Conservation (phyloP, 1,140 invertebrate genomes). For the Anastatus disparis region DNA sequence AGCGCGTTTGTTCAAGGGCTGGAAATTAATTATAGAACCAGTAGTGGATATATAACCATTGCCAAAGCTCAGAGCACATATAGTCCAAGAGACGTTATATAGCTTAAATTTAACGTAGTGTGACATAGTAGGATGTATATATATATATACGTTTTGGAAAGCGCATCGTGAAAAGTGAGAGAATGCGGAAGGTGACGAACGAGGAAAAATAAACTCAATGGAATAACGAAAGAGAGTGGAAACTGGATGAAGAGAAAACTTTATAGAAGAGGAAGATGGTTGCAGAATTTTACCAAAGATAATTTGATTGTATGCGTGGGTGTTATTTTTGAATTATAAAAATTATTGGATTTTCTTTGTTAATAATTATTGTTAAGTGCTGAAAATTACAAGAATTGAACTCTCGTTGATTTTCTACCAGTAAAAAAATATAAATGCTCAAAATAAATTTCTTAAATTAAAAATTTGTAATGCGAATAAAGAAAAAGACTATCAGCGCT, state of each 20-base stretch:
- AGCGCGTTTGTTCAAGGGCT: constrained; percentile 47
- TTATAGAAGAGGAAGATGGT: neutral
- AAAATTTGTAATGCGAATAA: no score
- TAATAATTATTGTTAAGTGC: no score
- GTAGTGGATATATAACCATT: constrained; percentile 48
- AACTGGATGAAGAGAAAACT: neutral
- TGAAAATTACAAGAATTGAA: no score
- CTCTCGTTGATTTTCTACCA: no score
- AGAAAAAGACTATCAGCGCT: no score
- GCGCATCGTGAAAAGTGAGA: neutral
- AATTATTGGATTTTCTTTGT: no score
- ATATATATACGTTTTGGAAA: no score
- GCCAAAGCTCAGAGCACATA: constrained; percentile 42
- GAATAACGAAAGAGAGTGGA: constrained; percentile 2
- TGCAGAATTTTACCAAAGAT: no score
- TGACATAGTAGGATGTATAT: neutral
- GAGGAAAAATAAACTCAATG: neutral
- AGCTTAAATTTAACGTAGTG: neutral
- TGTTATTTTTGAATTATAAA: no score
- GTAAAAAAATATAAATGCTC: no score
- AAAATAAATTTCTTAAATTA: no score
- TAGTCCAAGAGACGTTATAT: neutral
- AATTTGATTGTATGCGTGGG: no score
- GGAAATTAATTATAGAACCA: constrained; percentile 58
- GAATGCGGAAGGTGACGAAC: constrained; percentile 7